These are phyloP conservation scores for Phortica variegata DNA, from an alignment of 1,140 invertebrate species.

Conservation along the genomic window DNA sequence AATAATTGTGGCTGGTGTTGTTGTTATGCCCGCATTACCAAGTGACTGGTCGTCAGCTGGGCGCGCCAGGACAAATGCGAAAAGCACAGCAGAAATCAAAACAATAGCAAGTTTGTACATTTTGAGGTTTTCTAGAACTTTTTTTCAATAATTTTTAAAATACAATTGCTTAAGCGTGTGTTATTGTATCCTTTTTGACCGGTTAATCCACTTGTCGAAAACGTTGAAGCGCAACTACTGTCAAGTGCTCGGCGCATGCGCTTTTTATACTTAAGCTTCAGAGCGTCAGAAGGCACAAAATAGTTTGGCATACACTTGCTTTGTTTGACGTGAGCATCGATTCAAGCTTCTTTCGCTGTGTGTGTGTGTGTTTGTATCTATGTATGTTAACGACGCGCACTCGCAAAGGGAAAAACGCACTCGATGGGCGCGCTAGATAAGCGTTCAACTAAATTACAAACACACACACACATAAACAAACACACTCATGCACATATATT, in stretches of 20 bases:
- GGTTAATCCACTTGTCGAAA: neutral
- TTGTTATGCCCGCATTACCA: constrained; percentile 21
- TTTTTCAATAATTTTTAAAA: neutral
- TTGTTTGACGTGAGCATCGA: too few relatives aligned
- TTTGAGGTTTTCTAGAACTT: constrained; percentile 25
- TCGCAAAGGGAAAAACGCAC: constrained; percentile 8
- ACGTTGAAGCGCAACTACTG: neutral
- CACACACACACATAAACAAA: too few relatives aligned
- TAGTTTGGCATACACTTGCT: too few relatives aligned
- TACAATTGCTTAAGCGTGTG: too few relatives aligned
- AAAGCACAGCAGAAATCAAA: constrained; percentile 36
- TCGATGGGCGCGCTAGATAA: constrained; percentile 56
- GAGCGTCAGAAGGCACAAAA: constrained; percentile 2
- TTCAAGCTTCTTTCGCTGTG: too few relatives aligned
- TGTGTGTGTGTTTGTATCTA: neutral
- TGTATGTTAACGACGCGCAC: constrained; percentile 16
- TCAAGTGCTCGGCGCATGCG: constrained; percentile 1
- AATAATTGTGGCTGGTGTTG: constrained; percentile 49
- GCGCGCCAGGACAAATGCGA: constrained; percentile 39
- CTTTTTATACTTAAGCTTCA: constrained; percentile 18
- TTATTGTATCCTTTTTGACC: neutral
- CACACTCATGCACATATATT: too few relatives aligned
- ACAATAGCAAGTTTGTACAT: constrained; percentile 46
- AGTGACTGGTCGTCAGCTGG: constrained; percentile 30
- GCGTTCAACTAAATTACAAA: too few relatives aligned